Base-by-base conservation (phyloP, 2,888 invertebrate genomes). In the Caenorhabditis virilis region DNA sequence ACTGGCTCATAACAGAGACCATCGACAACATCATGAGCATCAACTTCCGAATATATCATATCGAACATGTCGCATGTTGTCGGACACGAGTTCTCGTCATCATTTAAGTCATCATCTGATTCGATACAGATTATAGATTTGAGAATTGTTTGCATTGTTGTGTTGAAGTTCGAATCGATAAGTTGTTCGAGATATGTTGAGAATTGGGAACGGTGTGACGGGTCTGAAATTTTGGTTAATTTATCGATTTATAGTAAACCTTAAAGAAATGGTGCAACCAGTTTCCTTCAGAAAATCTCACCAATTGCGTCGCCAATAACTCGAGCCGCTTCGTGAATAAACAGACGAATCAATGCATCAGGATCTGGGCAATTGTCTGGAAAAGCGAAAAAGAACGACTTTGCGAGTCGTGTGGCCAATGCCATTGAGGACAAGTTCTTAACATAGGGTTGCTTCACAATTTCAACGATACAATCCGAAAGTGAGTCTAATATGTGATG, bases 291-390 rank as follows among this genome's bases (percentile, higher is more conserved):
- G 20, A 16, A 11, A 23, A 22, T 2, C 26, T 39, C 5, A 56
- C 50, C 52, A 13, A 73, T 61, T 7, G 68, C 53, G 52, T 73
- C 70, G 9, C 57, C 66, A 26, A 71, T 62, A 0, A 75, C 73
- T 45, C 78, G 62, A 0, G 78, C 54, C 1, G 71, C 53, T 56
- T 78, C 78, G 49, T 78, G 78, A n/a, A 56, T 54, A 62, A 74
- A 78, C 9, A 78, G 56, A 1, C 78, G 70, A n/a, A 75, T 51
- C 27, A 78, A 69, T 7, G 76, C 58, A 33, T 73, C 61, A 20
- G 76, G 69, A 58, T 78, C 78, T 1, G 78, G 78, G 18, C 76
- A 72, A 46, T 78, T 78, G 53, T 79, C 78, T 0, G 78, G 73
- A 22, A 74, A 76, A 0, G 77, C 64, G 61, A 72, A 73, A 59